Base-by-base conservation (phyloP, 2,113 vertebrate species). In the Phrynocephalus versicolor region DNA sequence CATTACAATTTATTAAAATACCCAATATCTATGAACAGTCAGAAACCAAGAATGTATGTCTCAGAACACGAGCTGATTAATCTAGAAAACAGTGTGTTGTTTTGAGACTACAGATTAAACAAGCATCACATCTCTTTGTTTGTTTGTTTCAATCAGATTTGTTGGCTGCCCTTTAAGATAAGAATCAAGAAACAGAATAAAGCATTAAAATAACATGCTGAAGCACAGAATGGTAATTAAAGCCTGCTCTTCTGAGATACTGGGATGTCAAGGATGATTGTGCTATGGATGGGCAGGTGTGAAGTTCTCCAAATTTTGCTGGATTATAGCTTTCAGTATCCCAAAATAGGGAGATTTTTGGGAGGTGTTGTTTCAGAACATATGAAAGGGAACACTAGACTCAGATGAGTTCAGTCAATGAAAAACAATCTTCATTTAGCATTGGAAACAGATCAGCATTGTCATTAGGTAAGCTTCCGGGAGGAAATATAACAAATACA, bases 71-170 rank as follows among this genome's bases (percentile, higher is more conserved):
- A 35, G 18, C 65, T 55, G 13, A 55, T 81, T n/a, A 35, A n/a
- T 16, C 51, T 51, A 7, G 45, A 35, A 27, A 71, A 13, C 19
- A 51, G 13, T 82, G 33, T 51, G 21, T 69, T 82, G 15, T 35
- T 57, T 82, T 55, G 25, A 75, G 45, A 74, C 23, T 45, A 39
- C 70, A 39, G 19, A 39, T 72, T 39, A 72, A 51, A 45, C 73
- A 75, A 51, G 51, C 3, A 30, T 75, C 23, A n/a, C 39, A 30
- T 74, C 21, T 45, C 2, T 75, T 15, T 30, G 14, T 75, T 75
- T 79, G 35, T 78, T 78, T 78, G 35, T 78, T 78, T 60, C 60
- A 60, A 81, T 81, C 57, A 35, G n/a, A 55, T 70, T 55, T 69
- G 37, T 81, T 71, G 33, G 51, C 41, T 81, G 65, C 45, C 80